Evolutionary conservation across 2,797 vertebrate genomes (phyloP).

Genomic region (Tenualosa ilisha): DNA sequence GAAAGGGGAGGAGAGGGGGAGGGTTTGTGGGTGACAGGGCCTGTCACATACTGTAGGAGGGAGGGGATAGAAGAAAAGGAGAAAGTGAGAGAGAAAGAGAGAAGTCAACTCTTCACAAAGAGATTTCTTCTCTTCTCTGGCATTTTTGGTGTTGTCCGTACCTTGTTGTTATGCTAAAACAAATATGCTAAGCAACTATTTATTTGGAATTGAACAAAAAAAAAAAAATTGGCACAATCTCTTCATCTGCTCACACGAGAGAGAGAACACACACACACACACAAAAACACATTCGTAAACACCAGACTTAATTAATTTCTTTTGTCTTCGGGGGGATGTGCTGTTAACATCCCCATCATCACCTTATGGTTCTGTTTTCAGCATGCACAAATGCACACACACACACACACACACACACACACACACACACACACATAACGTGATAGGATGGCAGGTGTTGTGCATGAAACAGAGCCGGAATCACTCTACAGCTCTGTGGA

Average conservation of each 20-base stretch:
- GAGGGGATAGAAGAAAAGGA: conserved; percentile 51
- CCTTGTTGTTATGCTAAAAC: neutral
- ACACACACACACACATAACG: conserved; percentile 26
- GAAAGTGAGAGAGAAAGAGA: conserved; percentile 54
- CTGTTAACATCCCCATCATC: conserved; percentile 46
- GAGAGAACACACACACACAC: neutral
- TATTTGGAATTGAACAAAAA: neutral
- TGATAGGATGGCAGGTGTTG: conserved; percentile 51
- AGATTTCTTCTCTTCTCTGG: neutral
- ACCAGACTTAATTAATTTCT: conserved; percentile 41
- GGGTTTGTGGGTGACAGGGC: conserved; percentile 73
- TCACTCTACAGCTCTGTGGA: conserved; percentile 32
- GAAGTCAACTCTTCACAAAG: conserved; percentile 42
- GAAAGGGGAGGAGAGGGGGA: conserved; percentile 77
- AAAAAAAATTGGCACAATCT: neutral
- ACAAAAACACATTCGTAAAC: neutral
- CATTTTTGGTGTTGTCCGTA: neutral
- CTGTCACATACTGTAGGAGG: conserved; percentile 60
- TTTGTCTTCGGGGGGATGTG: conserved; percentile 22
- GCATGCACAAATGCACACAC: neutral
- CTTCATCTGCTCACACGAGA: neutral
- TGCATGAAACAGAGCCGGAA: conserved; percentile 38
- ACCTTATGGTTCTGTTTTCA: conserved; percentile 42
- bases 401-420: neutral
- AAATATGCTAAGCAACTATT: neutral